phyloP scores from a whole-genome alignment of 2,888 invertebrate genomes.

The Caradrina clavipalpis region DNA sequence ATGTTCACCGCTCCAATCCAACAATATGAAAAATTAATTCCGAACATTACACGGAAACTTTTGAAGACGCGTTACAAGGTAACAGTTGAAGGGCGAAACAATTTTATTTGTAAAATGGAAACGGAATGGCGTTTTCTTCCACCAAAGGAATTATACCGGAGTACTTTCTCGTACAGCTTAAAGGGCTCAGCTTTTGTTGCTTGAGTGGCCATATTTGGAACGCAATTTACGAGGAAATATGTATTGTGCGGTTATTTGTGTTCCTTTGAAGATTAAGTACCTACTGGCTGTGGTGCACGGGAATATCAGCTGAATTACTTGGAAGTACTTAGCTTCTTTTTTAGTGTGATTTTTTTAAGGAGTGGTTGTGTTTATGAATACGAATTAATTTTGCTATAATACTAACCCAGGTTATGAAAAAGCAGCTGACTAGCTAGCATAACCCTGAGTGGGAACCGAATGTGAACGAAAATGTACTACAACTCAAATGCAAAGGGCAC shows the following conservation, averaged over 20 bases:
- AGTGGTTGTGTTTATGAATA: too few species aligned
- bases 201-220: slow-evolving; percentile 26
- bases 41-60: slow-evolving; percentile 15
- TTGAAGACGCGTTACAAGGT: slow-evolving; percentile 15
- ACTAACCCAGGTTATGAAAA: too few species aligned
- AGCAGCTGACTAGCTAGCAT: too few species aligned
- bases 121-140: slow-evolving; percentile 30
- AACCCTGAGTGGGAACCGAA: too few species aligned
- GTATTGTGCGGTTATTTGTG: slow-evolving; percentile 9
- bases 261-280: neutral
- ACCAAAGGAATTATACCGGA: slow-evolving; percentile 45
- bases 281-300: neutral
- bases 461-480: too few species aligned
- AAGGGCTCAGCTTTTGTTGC: slow-evolving; percentile 37
- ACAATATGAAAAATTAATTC: too few species aligned
- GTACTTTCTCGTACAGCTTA: slow-evolving; percentile 36
- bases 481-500: too few species aligned
- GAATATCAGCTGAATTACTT: neutral
- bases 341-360: too few species aligned
- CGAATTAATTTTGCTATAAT: too few species aligned
- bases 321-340: neutral
- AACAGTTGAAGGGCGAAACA: slow-evolving; percentile 33
- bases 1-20: too few species aligned
- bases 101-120: slow-evolving; percentile 44
- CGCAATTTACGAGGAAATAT: slow-evolving; percentile 36